Percentiles rank a stretch among this genome's conserved stretches.
phyloP scores from a whole-genome alignment of 2,113 vertebrate species.

The Triplophysa rosa region DNA sequence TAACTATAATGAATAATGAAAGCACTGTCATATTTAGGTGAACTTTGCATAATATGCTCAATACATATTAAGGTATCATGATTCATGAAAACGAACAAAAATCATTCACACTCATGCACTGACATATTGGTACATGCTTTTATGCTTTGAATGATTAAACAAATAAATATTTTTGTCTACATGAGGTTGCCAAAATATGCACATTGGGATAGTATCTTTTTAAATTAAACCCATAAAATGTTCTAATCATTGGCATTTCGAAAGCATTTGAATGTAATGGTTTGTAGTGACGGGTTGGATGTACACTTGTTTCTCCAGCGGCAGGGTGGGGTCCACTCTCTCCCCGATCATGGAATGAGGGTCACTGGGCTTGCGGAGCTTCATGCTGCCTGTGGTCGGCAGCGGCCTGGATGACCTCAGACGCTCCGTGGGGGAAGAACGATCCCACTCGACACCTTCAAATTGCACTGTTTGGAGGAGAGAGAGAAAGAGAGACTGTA shows the following conservation, averaged over 20 bases:
- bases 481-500: slow-evolving; percentile 6
- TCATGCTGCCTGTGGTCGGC: slow-evolving; percentile 81
- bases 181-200: not conserved
- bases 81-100: no score
- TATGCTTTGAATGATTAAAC: not conserved
- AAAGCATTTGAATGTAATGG: not conserved
- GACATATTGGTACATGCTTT: not conserved
- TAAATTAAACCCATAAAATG: not conserved
- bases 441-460: slow-evolving; percentile 84
- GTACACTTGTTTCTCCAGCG: slow-evolving; percentile 96
- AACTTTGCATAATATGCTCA: no score
- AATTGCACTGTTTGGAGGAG: slow-evolving; percentile 82
- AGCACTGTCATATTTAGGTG: no score
- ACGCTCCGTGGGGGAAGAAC: slow-evolving; percentile 79
- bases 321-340: slow-evolving; percentile 87
- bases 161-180: not conserved
- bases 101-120: no score
- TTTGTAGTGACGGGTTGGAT: slow-evolving; percentile 55
- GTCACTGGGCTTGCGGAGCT: slow-evolving; percentile 84
- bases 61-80: no score
- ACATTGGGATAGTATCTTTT: not conserved
- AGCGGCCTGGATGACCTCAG: slow-evolving; percentile 77
- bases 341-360: slow-evolving; percentile 80
- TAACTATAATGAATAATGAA: no score
- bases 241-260: not conserved